Evolutionary conservation across 2,113 vertebrate species (phyloP), one percentile per base, ranked within the genome.

Genomic region (Thunnus maccoyii): DNA sequence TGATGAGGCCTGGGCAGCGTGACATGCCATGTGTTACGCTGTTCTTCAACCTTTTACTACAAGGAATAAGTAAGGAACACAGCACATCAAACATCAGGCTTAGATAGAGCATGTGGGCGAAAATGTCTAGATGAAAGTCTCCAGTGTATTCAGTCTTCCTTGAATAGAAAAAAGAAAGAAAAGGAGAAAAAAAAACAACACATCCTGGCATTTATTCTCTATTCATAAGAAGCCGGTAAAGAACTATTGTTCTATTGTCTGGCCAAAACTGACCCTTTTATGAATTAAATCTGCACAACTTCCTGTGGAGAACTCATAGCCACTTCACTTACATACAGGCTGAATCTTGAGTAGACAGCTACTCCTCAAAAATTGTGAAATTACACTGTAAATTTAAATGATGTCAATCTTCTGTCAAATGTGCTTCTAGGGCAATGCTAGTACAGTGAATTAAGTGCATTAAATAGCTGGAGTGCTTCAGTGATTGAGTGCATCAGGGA

Each of bases 191-290:
- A 62, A 52, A 74, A 66, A 46, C 63, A 36, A 65, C 68, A 88
- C 89, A 88, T 93, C 92, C 93, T 94, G 92, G 62, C 75, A 91
- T 92, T 93, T 91, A 90, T 87, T 90, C 86, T 91, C 75, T 82
- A 85, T 87, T 88, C 88, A 91, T 82, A 80, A 88, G 84, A 74
- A 74, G 87, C 57, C 46, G 48, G 63, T 74, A 78, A 82, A 88
- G 83, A 78, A 76, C 90, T 76, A 94, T 93, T 93, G 92, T 94
- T 92, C 93, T 67, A 92, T 94, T 95, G 92, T 94, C 83, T 80
- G 65, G n/a, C 73, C 47, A 79, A 76, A 90, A 70, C 32, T 25
- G 17, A 67, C 61, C 77, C 71, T 62, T 65, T 89, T 84, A 85
- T 88, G 90, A 84, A 86, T 91, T 90, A 91, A 91, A 88, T 89